Evolutionary conservation across 2,113 vertebrate species (phyloP), one percentile per base, ranked within the genome.

Genomic region (Coreoperca whiteheadi): DNA sequence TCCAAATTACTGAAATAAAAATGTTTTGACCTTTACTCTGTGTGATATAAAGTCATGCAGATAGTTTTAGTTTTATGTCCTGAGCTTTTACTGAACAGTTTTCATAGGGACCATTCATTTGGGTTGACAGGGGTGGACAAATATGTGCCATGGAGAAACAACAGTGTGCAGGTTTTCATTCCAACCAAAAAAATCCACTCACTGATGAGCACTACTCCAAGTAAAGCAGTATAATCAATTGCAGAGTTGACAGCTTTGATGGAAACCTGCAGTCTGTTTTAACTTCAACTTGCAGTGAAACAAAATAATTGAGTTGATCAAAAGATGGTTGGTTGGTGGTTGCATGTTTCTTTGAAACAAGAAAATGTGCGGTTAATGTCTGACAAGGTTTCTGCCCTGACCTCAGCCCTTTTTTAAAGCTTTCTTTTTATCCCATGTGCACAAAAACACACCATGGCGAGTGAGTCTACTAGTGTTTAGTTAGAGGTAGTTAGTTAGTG

Each of bases 1-100:
- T 39, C 11, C 21, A 64, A 61, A 60, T 60, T 5, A 23, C 53
- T 60, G 39, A 25, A 73, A 77, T 60, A 51, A 25, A 73, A 77
- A 51, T 6, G 4, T 53, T 73, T 65, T 2, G 32, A 30, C 32
- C 10, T 57, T n/a, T 15, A 37, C 1, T 7, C 53, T 63, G 21
- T 25, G 59, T 7, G n/a, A 30, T 43, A 10, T 46, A 50, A 28
- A 28, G 25, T 56, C 77, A 71, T 9, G 43, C 37, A 43, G 63
- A 74, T 32, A 21, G 11, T 32, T 80, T 32, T 21, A 39, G 54
- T 60, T 41, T 69, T 14, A 48, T 64, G 43, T 69, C 28, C 54
- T 14, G 39, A 51, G 43, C 9, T 50, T 59, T 48, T 34, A 15
- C 63, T 37, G 34, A 37, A 37, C 34, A 3, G 34, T 37, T 4